Evolutionary conservation across 2,888 invertebrate species (phyloP), one percentile per base, ranked within the genome.

Genomic region (Entomobrya multifasciata): DNA sequence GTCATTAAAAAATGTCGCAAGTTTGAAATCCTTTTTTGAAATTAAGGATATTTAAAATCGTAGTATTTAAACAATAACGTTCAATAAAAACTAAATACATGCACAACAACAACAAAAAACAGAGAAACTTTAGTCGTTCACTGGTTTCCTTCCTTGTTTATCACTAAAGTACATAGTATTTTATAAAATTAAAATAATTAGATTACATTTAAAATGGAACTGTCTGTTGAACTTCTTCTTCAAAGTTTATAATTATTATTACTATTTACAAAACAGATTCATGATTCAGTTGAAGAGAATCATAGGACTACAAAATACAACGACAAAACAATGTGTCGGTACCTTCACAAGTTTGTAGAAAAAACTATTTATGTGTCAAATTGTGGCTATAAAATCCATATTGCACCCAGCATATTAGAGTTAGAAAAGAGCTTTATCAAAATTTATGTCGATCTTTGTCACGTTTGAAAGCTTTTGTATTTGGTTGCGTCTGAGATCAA

Each of bases 71-170:
- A 36, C 10, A 36, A 10, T 20, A 4, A 62, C 10, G 22, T 8
- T 27, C 30, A 62, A 15, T 57, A 25, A 15, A 57, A 65, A 15
- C 10, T 22, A 13, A 62, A 20, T 60, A 30, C 11, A 11, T 57
- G 17, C 3, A 36, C 4, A 67, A 67, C 67, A 22, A 44, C 41
- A 67, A 67, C 44, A 13, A 62, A 67, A 67, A 67, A 47, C 41
- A 67, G 67, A 67, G 67, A 67, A 67, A 67, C 67, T 20, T 44
- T 6, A 25, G 41, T 36, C 65, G 41, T 44, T 67, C 67, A 67
- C 67, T 67, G 67, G 67, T 67, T 67, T 67, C 65, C 22, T 67
- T 67, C 47, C 8, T 20, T 17, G 22, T 36, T 36, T 67, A 67
- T 67, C 67, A 67, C 67, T 44, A 44, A 15, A 44, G 8, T 36